These are phyloP conservation scores for Biston stratarius DNA, from an alignment of 2,888 invertebrate species.

Conservation along the genomic window DNA sequence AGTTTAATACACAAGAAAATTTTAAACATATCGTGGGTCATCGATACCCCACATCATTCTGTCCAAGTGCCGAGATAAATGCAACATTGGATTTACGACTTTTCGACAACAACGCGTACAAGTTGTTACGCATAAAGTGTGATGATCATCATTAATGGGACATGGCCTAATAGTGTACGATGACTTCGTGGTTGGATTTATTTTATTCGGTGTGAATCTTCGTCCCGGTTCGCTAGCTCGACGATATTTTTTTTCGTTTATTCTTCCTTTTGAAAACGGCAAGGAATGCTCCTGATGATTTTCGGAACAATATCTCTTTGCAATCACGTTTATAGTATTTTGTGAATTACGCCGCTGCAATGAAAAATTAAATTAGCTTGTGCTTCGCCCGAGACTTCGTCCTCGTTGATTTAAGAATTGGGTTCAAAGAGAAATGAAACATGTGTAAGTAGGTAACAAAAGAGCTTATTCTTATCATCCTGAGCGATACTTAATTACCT, in stretches of 20 bases:
- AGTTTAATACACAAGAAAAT: constrained; percentile 21
- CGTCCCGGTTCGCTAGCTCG: constrained; percentile 59
- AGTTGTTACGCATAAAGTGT: constrained; percentile 6
- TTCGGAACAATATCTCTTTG: constrained; percentile 51
- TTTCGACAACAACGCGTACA: constrained; percentile 47
- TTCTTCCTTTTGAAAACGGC: constrained; percentile 44
- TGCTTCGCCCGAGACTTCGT: too few relatives aligned
- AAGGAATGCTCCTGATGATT: constrained; percentile 49
- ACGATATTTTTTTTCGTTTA: constrained; percentile 37
- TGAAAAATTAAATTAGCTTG: not conserved
- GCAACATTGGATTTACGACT: constrained; percentile 65
- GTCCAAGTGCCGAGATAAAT: constrained; percentile 69
- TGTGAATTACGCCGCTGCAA: constrained; percentile 18
- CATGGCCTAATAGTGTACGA: constrained; percentile 52
- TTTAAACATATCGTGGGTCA: constrained; percentile 47
- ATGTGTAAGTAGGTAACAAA: too few relatives aligned
- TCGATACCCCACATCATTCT: constrained; percentile 64
- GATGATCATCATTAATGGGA: not conserved
- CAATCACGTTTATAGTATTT: not conserved
- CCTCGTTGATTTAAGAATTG: too few relatives aligned
- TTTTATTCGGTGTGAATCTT: constrained; percentile 40
- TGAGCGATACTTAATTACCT: too few relatives aligned
- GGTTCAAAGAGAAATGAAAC: not conserved
- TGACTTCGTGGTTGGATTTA: constrained; percentile 39
- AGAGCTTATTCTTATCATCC: too few relatives aligned